These are phyloP conservation scores for Halcyon senegalensis DNA, from an alignment of 2,113 vertebrate genomes.

Conservation along the genomic window DNA sequence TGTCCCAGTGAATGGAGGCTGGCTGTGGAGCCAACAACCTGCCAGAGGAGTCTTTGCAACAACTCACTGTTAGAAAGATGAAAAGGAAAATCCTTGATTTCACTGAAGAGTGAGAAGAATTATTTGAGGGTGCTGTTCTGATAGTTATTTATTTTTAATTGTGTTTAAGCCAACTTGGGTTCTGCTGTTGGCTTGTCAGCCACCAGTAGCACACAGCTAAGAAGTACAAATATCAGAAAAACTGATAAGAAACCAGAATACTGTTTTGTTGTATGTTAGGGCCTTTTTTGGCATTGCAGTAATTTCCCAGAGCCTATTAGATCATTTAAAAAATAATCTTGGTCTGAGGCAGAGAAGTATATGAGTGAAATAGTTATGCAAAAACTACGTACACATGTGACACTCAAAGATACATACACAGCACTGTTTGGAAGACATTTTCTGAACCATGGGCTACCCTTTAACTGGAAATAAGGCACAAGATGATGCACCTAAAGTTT, in stretches of 20 bases:
- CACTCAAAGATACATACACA: background rate
- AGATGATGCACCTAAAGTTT: background rate
- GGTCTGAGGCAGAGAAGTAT: background rate
- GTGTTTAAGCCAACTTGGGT: background rate
- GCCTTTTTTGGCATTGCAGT: background rate
- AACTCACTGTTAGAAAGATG: background rate
- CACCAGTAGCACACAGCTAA: background rate
- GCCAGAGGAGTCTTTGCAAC: background rate
- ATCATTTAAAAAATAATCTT: background rate
- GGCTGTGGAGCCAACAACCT: background rate
- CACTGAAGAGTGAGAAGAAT: background rate
- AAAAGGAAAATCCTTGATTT: background rate
- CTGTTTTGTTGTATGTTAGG: background rate
- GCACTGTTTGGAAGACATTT: background rate
- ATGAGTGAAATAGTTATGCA: background rate
- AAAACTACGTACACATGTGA: background rate
- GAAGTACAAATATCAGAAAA: background rate
- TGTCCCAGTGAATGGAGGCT: background rate
- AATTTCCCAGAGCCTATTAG: background rate
- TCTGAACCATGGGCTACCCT: background rate
- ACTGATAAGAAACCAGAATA: background rate
- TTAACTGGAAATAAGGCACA: slow-evolving; percentile 3
- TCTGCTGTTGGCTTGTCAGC: background rate
- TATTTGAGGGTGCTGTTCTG: background rate
- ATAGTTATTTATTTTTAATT: background rate